These are phyloP conservation scores for Pediacus dermestoides DNA, from an alignment of 2,888 invertebrate genomes.

Conservation along the genomic window DNA sequence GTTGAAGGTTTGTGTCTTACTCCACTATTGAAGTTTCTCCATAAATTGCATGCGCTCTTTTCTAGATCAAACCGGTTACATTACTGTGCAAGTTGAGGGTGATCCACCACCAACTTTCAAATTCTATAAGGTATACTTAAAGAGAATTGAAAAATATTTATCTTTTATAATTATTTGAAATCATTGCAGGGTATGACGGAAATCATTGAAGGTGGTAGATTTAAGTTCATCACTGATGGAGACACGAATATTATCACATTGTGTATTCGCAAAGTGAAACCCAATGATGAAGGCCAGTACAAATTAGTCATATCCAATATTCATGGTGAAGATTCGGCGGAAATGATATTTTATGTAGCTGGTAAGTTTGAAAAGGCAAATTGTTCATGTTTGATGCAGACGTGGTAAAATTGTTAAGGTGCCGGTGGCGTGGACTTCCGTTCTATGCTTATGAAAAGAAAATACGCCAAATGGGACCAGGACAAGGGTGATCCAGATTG, in stretches of 20 bases:
- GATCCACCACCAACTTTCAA: slow-evolving; percentile 92
- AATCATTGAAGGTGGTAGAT: slow-evolving; percentile 92
- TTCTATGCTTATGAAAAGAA: slow-evolving; percentile 94
- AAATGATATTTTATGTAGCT: slow-evolving; percentile 94
- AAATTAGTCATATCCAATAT: slow-evolving; percentile 88
- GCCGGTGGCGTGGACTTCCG: slow-evolving; percentile 99
- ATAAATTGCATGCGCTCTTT: slow-evolving; percentile 12
- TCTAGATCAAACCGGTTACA: slow-evolving; percentile 86
- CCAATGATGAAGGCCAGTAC: slow-evolving; percentile 96
- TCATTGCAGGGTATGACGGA: slow-evolving; percentile 70
- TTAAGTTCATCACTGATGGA: slow-evolving; percentile 92
- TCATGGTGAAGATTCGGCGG: slow-evolving; percentile 93
- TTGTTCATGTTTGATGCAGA: slow-evolving; percentile 7
- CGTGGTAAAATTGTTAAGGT: slow-evolving; percentile 55
- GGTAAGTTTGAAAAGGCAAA: slow-evolving; percentile 54
- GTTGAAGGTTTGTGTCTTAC: slow-evolving; percentile 74
- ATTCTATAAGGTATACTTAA: slow-evolving; percentile 70
- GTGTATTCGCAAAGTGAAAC: slow-evolving; percentile 93
- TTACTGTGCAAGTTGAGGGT: slow-evolving; percentile 91
- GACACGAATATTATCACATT: slow-evolving; percentile 88
- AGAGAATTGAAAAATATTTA: too few relatives aligned
- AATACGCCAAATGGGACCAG: slow-evolving; percentile 90
- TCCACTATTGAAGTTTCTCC: too few relatives aligned
- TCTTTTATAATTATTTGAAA: slow-evolving; percentile 1
- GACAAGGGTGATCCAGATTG: slow-evolving; percentile 90